phyloP scores from a whole-genome alignment of 2,797 vertebrate species.

The Peromyscus attwateri region DNA sequence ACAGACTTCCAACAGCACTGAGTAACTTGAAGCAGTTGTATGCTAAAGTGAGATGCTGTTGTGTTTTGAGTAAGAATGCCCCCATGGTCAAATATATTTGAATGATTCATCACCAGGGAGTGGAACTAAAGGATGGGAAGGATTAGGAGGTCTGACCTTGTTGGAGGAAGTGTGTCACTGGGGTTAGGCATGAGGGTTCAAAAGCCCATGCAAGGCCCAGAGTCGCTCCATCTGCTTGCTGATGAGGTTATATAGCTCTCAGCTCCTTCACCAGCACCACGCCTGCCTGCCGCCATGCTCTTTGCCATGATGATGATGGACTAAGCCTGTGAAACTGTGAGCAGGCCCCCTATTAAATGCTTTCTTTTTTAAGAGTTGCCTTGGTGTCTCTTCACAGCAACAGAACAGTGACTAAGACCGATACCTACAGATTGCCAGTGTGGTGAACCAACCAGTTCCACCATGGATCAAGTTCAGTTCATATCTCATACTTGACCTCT shows the following conservation, averaged over 20 bases:
- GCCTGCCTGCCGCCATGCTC: neutral
- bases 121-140: neutral
- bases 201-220: neutral
- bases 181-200: neutral
- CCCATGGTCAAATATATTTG: neutral
- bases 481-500: neutral
- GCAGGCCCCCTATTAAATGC: neutral
- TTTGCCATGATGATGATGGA: neutral
- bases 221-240: neutral
- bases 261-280: neutral
- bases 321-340: neutral
- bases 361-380: neutral
- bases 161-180: neutral
- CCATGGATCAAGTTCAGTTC: neutral
- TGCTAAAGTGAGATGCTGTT: neutral
- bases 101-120: neutral
- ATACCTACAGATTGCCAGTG: neutral
- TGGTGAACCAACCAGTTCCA: no score
- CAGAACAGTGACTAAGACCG: neutral
- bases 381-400: neutral
- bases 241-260: neutral
- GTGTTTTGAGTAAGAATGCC: neutral
- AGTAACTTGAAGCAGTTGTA: neutral
- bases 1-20: no score
- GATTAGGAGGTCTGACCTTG: neutral